phyloP scores from a whole-genome alignment of 2,888 invertebrate species.

The Drosophila quasianomalipes region DNA sequence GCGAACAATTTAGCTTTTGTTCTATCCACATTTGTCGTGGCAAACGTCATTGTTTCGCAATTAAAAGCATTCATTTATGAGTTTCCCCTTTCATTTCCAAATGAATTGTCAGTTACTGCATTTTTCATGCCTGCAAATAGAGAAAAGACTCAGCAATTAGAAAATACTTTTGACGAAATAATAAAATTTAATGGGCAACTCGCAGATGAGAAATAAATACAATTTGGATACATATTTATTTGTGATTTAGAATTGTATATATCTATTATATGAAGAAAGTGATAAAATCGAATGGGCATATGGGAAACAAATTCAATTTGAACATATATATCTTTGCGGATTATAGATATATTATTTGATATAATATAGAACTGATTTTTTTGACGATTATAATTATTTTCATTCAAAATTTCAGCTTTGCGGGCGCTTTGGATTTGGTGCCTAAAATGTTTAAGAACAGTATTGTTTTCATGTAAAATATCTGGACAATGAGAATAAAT shows the following conservation, averaged over 20 bases:
- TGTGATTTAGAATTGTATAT: not conserved
- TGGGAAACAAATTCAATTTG: not conserved
- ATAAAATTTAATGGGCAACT: conserved; percentile 3
- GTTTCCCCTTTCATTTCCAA: conserved; percentile 37
- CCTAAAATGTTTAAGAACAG: not conserved
- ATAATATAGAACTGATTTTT: not conserved
- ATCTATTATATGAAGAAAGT: not conserved
- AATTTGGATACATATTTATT: not conserved
- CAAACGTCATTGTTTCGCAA: conserved; percentile 78
- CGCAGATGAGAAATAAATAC: not conserved
- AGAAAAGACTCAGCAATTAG: conserved; percentile 45
- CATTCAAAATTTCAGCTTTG: not conserved
- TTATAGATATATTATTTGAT: not conserved
- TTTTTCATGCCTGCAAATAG: conserved; percentile 52
- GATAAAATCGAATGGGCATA: not conserved
- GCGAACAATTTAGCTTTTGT: conserved; percentile 52
- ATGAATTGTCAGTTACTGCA: conserved; percentile 53
- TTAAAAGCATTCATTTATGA: conserved; percentile 76
- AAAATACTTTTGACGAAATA: conserved; percentile 24
- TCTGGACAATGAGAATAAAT: not conserved
- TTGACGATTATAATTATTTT: not conserved
- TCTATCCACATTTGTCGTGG: conserved; percentile 46
- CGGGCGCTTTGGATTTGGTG: not conserved
- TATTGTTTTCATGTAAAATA: no score
- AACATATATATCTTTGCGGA: no score